phyloP scores from a whole-genome alignment of 2,797 vertebrate species.

The Anniella stebbinsi region DNA sequence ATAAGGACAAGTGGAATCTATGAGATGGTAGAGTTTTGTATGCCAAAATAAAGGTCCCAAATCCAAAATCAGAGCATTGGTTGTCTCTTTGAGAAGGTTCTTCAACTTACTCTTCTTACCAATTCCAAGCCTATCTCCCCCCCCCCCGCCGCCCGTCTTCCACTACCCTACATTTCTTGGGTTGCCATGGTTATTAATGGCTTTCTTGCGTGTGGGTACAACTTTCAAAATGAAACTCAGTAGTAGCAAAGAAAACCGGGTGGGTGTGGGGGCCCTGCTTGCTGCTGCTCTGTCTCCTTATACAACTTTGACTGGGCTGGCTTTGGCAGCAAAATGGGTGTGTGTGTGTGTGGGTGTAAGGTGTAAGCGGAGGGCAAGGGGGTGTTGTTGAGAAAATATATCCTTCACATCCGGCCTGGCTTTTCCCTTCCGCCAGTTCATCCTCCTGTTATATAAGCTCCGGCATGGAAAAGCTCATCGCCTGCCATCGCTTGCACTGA shows the following conservation, averaged over 20 bases:
- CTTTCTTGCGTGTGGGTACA: conserved; percentile 33
- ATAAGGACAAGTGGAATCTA: not conserved
- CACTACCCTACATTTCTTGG: not conserved
- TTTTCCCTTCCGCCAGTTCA: conserved; percentile 1
- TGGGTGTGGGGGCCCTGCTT: not conserved
- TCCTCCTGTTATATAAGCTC: not conserved
- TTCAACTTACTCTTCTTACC: not conserved
- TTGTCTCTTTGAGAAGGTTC: not conserved
- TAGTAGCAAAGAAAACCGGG: not conserved
- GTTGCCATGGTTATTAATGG: conserved; percentile 42
- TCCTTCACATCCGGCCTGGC: not conserved
- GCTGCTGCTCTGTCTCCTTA: conserved; percentile 40
- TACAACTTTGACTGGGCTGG: not conserved
- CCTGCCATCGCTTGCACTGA: not conserved
- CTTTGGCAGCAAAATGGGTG: not conserved
- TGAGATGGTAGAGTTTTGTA: not conserved
- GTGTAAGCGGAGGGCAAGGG: not conserved
- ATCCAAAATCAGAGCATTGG: not conserved
- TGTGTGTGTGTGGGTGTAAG: not conserved
- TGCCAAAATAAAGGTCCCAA: not conserved
- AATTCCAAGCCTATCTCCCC: not conserved
- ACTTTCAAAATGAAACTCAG: conserved; percentile 24
- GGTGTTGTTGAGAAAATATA: not conserved
- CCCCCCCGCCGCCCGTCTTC: no score
- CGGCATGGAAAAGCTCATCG: not conserved